Conservation (phyloP, 2,797 vertebrate genomes). For the Poecilia velifera region DNA sequence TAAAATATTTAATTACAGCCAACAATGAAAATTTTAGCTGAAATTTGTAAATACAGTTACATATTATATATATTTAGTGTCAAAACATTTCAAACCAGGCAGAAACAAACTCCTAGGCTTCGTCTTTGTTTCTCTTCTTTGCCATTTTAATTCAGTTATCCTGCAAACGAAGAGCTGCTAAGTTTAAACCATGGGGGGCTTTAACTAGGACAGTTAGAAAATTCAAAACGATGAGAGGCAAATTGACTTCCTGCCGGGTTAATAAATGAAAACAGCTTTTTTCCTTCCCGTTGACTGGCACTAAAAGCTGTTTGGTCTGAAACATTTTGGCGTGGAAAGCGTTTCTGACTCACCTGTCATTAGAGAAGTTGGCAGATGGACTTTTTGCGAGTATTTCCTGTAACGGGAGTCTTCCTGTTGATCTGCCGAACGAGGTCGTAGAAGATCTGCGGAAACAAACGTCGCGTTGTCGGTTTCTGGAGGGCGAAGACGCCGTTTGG, state of each 20-base stretch:
- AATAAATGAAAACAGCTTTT: not conserved
- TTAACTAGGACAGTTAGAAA: not conserved
- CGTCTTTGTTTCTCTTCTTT: not conserved
- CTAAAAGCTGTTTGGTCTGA: not conserved
- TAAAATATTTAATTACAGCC: not conserved
- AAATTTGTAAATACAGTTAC: not conserved
- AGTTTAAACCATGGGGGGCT: not conserved
- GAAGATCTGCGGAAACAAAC: constrained; percentile 87
- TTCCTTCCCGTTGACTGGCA: not conserved
- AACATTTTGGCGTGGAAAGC: not conserved
- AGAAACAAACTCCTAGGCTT: not conserved
- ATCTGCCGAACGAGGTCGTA: constrained; percentile 99
- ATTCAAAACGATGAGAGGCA: not conserved
- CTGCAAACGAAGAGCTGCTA: not conserved
- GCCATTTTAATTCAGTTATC: not conserved
- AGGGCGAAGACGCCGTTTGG: no score
- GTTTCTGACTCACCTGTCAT: constrained; percentile 58
- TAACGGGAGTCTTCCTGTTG: constrained; percentile 97
- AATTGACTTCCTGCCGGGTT: not conserved
- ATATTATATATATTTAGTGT: not conserved
- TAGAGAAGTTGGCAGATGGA: constrained; percentile 94
- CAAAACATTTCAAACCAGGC: not conserved
- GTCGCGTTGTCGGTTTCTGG: not conserved
- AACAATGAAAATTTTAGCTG: not conserved
- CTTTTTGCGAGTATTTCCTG: constrained; percentile 90